Percentiles rank a stretch among this genome's conserved stretches.
These are phyloP conservation scores for Cynoglossus semilaevis DNA, from an alignment of 2,113 vertebrate species.

Conservation along the genomic window DNA sequence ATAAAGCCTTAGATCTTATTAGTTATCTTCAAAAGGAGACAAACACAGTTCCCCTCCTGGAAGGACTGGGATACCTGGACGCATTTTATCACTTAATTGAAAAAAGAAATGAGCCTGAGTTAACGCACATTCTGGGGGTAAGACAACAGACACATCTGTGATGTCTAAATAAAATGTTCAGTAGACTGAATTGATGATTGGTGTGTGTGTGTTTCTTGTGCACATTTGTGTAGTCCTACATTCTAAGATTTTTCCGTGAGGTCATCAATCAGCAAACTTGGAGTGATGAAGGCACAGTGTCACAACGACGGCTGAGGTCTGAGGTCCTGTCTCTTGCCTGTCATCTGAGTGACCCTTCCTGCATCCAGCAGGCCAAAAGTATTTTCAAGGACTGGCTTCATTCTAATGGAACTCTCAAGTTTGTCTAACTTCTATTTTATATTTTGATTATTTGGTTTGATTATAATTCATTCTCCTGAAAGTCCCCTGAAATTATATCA, in stretches of 20 bases:
- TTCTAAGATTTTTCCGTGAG: slow-evolving; percentile 70
- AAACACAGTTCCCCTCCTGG: slow-evolving; percentile 74
- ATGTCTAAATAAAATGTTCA: neutral
- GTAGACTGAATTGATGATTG: neutral
- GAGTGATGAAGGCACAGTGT: slow-evolving; percentile 72
- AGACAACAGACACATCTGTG: neutral
- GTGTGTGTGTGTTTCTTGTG: slow-evolving; percentile 11
- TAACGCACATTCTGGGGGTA: slow-evolving; percentile 73
- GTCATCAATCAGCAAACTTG: slow-evolving; percentile 77
- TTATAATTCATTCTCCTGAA: no score
- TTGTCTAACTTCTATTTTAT: neutral
- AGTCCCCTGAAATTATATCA: no score
- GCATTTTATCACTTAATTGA: slow-evolving; percentile 69
- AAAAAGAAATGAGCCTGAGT: slow-evolving; percentile 62
- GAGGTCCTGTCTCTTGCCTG: slow-evolving; percentile 75
- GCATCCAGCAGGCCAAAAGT: slow-evolving; percentile 62
- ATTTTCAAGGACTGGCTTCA: slow-evolving; percentile 71
- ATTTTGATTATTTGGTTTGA: no score
- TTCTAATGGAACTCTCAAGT: slow-evolving; percentile 73
- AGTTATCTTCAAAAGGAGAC: slow-evolving; percentile 71
- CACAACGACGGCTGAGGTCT: slow-evolving; percentile 73
- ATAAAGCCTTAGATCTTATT: slow-evolving; percentile 73
- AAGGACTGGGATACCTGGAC: slow-evolving; percentile 74
- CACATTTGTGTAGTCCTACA: slow-evolving; percentile 65
- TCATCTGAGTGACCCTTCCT: slow-evolving; percentile 68